These are phyloP conservation scores for Eudasyphora cyanicolor DNA, from an alignment of 2,888 invertebrate species.

Conservation along the genomic window DNA sequence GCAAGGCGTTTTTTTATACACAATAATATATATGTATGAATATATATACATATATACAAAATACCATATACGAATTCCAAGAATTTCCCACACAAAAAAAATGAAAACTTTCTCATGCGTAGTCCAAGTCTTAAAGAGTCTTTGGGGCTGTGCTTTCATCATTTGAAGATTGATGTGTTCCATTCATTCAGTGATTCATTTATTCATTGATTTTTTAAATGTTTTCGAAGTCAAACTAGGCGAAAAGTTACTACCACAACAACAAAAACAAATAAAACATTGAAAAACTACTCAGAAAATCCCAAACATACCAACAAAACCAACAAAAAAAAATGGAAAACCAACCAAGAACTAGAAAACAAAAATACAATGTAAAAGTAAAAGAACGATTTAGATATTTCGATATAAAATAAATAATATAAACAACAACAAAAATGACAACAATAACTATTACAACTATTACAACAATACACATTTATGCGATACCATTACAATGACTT, in stretches of 20 bases:
- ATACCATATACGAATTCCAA: slow-evolving; percentile 7
- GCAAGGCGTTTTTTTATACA: background rate
- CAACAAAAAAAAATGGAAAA: background rate
- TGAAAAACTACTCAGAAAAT: slow-evolving; percentile 9
- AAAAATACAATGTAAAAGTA: slow-evolving; percentile 44
- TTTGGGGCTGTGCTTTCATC: slow-evolving; percentile 16
- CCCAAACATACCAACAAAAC: slow-evolving; percentile 31
- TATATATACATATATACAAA: background rate
- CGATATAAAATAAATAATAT: slow-evolving; percentile 58
- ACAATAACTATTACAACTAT: background rate
- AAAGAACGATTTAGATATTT: slow-evolving; percentile 59
- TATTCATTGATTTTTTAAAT: slow-evolving; percentile 12
- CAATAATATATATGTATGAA: background rate
- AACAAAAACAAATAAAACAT: slow-evolving; percentile 24
- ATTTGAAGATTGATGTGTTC: slow-evolving; percentile 44
- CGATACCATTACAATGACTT: slow-evolving; percentile 11
- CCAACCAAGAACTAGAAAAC: background rate
- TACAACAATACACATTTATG: slow-evolving; percentile 12
- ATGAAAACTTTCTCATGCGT: slow-evolving; percentile 7
- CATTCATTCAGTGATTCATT: background rate
- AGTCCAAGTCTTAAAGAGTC: slow-evolving; percentile 16
- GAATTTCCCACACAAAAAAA: background rate
- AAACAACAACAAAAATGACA: slow-evolving; percentile 33
- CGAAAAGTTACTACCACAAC: slow-evolving; percentile 54
- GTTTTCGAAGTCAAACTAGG: slow-evolving; percentile 63